Evolutionary conservation across 2,797 vertebrate species (phyloP).

Genomic region (Diplodus sargus): DNA sequence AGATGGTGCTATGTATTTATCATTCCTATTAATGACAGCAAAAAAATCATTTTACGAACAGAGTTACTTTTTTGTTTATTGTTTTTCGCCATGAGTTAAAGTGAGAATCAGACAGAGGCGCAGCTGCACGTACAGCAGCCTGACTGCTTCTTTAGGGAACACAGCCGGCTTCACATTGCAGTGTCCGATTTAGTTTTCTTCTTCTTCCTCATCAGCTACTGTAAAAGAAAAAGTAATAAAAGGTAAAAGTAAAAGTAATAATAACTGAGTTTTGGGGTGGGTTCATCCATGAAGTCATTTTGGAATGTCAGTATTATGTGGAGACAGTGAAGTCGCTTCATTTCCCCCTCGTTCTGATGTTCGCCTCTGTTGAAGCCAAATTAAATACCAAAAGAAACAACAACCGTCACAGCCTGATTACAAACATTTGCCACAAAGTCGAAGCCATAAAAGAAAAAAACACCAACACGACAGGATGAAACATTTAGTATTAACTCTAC

Average conservation of each 20-base stretch:
- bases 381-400: slow-evolving; percentile 33
- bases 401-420: slow-evolving; percentile 48
- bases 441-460: slow-evolving; percentile 71
- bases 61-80: slow-evolving; percentile 84
- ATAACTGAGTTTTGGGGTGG: slow-evolving; percentile 40
- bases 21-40: slow-evolving; percentile 93
- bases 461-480: slow-evolving; percentile 28
- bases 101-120: slow-evolving; percentile 70
- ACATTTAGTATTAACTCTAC: slow-evolving; percentile 53
- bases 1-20: slow-evolving; percentile 99
- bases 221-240: slow-evolving; percentile 63
- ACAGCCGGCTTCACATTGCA: slow-evolving; percentile 59
- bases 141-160: slow-evolving; percentile 75
- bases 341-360: slow-evolving; percentile 40
- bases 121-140: slow-evolving; percentile 79
- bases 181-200: slow-evolving; percentile 59
- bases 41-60: slow-evolving; percentile 58
- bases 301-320: slow-evolving; percentile 75
- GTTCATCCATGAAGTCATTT: slow-evolving; percentile 49
- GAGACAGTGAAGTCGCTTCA: slow-evolving; percentile 43
- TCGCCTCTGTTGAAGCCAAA: slow-evolving; percentile 63
- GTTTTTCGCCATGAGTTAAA: slow-evolving; percentile 71
- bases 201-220: slow-evolving; percentile 56
- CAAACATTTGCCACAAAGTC: slow-evolving; percentile 52
- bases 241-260: slow-evolving; percentile 57